phyloP scores from a whole-genome alignment of 2,113 vertebrate genomes.

The Oenanthe melanoleuca region DNA sequence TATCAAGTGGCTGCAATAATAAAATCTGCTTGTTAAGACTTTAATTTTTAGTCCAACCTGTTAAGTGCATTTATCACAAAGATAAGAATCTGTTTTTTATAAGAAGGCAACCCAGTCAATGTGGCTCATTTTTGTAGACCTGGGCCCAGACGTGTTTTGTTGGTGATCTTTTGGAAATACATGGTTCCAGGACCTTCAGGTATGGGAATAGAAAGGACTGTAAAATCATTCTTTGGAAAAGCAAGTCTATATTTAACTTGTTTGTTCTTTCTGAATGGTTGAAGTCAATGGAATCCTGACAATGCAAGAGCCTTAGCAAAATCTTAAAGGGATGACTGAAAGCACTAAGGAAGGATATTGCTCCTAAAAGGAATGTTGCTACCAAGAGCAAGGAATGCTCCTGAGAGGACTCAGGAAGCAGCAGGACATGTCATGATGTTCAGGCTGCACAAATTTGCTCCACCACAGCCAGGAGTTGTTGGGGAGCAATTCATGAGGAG shows the following conservation, averaged over 20 bases:
- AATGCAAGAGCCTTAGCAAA: background rate
- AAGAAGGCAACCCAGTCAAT: background rate
- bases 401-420: background rate
- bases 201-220: background rate
- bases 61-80: background rate
- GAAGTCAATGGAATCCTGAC: background rate
- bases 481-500: background rate
- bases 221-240: background rate
- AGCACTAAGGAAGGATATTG: background rate
- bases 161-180: background rate
- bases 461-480: background rate
- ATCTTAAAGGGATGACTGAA: background rate
- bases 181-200: background rate
- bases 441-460: background rate
- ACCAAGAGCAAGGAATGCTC: background rate
- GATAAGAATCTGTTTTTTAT: background rate
- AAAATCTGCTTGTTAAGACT: background rate
- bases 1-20: background rate
- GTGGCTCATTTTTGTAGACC: background rate
- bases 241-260: background rate
- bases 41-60: background rate
- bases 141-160: background rate
- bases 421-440: rapidly evolving
- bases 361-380: background rate
- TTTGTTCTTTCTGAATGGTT: background rate